Evolutionary conservation across 2,888 invertebrate species (phyloP).

Genomic region (Hirtodrosophila cameraria): DNA sequence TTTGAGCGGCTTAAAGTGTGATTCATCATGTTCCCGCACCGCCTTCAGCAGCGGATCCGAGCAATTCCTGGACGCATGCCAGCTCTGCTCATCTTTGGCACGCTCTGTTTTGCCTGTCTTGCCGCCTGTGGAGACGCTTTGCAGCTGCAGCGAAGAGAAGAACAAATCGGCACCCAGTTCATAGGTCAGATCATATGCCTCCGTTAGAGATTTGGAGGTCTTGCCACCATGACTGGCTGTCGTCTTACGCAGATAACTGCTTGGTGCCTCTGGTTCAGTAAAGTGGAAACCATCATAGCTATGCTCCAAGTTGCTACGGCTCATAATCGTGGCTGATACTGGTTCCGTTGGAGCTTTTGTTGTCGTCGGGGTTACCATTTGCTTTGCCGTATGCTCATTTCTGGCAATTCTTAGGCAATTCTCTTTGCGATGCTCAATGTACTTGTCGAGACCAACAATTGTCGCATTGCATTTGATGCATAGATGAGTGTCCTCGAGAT

Average conservation of each 20-base stretch:
- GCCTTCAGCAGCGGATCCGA: conserved; percentile 87
- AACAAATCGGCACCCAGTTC: conserved; percentile 92
- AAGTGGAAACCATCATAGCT: conserved; percentile 78
- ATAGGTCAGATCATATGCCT: conserved; percentile 85
- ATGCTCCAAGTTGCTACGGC: conserved; percentile 78
- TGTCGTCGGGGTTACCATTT: not conserved
- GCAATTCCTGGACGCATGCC: conserved; percentile 45
- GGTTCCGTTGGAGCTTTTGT: not conserved
- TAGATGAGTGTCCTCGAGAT: conserved; percentile 92
- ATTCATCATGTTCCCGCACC: conserved; percentile 86
- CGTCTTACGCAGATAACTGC: conserved; percentile 68
- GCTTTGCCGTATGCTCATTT: conserved; percentile 6
- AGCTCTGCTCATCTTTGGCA: conserved; percentile 52
- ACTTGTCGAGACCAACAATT: conserved; percentile 93
- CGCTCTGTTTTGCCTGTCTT: conserved; percentile 77
- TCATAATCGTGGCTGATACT: conserved; percentile 83
- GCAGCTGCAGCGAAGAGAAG: conserved; percentile 92
- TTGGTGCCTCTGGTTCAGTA: conserved; percentile 70
- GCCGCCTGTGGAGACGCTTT: conserved; percentile 86
- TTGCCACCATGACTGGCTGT: conserved; percentile 77
- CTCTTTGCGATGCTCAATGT: conserved; percentile 92
- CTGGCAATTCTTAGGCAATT: conserved; percentile 85
- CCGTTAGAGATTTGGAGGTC: conserved; percentile 75
- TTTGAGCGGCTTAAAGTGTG: conserved; percentile 80
- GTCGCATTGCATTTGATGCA: conserved; percentile 94